Conservation (phyloP, 2,888 invertebrate species). For the Dryobota labecula region DNA sequence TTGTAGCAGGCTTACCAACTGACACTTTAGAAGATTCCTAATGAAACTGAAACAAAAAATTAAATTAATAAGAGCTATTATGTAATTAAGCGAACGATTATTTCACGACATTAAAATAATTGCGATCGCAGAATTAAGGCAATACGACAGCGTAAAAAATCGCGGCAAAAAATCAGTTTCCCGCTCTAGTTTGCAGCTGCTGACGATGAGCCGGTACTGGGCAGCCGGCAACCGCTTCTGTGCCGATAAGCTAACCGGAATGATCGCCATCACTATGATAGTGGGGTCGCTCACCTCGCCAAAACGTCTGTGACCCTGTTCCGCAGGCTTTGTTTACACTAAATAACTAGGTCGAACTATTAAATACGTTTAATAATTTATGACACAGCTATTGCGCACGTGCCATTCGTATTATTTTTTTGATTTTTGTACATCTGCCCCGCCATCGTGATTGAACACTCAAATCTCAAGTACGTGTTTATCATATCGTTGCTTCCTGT, state of each 20-base stretch:
- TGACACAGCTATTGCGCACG: slow-evolving; percentile 22
- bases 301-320: slow-evolving; percentile 85
- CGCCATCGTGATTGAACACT: slow-evolving; percentile 26
- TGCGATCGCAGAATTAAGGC: slow-evolving; percentile 22
- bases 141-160: slow-evolving; percentile 58
- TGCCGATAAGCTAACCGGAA: slow-evolving; percentile 83
- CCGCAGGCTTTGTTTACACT: slow-evolving; percentile 77
- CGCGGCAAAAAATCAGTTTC: slow-evolving; percentile 76
- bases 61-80: slow-evolving; percentile 21
- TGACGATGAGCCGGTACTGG: slow-evolving; percentile 38
- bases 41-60: not conserved
- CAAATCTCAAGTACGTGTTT: slow-evolving; percentile 22
- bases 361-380: slow-evolving; percentile 35
- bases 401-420: too few species aligned
- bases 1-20: slow-evolving; percentile 15
- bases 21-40: slow-evolving; percentile 16
- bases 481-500: slow-evolving; percentile 37
- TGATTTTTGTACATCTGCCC: not conserved
- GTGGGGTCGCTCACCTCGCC: slow-evolving; percentile 86
- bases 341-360: slow-evolving; percentile 78
- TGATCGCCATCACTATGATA: slow-evolving; percentile 80
- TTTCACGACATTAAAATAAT: slow-evolving; percentile 25
- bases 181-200: slow-evolving; percentile 76
- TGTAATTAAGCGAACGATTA: slow-evolving; percentile 30
- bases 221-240: slow-evolving; percentile 52